Conservation (phyloP, 2,113 vertebrate genomes). For the Trachemys scripta region DNA sequence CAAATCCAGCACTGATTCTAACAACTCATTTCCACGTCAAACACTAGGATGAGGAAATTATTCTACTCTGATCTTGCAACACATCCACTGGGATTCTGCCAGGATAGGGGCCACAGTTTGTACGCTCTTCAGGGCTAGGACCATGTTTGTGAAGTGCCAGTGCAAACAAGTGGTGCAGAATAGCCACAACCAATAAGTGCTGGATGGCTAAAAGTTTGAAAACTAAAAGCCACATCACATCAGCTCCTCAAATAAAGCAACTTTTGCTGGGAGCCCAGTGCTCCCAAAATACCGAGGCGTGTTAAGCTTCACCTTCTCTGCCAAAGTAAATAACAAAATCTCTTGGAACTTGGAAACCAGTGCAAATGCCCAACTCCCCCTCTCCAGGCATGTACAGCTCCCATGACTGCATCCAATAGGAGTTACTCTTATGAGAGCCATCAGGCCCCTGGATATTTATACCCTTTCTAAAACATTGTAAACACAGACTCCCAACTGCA, state of each 20-base stretch:
- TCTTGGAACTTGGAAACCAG: not conserved
- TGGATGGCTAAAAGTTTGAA: not conserved
- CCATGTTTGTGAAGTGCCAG: not conserved
- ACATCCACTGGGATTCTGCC: not conserved
- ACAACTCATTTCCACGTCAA: rapidly evolving
- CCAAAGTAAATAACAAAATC: not conserved
- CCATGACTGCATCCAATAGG: not conserved
- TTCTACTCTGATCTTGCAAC: not conserved
- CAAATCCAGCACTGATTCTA: rapidly evolving
- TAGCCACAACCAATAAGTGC: not conserved
- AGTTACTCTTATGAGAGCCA: not conserved
- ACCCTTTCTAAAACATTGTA: not conserved
- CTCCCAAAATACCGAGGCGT: not conserved
- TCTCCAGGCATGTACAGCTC: not conserved
- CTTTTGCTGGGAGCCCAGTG: not conserved
- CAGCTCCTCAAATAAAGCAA: not conserved
- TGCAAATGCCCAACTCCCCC: not conserved
- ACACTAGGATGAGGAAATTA: rapidly evolving
- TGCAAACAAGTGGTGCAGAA: not conserved
- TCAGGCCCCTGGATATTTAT: not conserved
- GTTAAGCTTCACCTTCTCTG: not conserved
- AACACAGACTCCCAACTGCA: not conserved
- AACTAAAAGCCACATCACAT: not conserved
- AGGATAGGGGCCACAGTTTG: not conserved
- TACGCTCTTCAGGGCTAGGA: not conserved